Percentiles rank a stretch among this genome's conserved stretches.
phyloP scores from a whole-genome alignment of 2,888 invertebrate genomes.

The Eupsilia transversa region DNA sequence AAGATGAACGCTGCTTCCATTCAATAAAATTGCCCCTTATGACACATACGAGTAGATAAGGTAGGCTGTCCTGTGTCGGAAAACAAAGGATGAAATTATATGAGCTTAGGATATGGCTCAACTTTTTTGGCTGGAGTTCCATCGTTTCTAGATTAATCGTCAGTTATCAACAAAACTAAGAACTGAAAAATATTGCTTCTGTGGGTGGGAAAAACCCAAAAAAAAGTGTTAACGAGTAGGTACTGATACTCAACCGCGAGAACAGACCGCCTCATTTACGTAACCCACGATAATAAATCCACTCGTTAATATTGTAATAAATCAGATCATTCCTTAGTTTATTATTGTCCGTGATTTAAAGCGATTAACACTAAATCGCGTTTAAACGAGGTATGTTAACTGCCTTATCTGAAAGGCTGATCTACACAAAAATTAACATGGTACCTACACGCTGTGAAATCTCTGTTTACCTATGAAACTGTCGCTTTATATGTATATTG shows the following conservation, averaged over 20 bases:
- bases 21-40: neutral
- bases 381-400: too few relatives aligned
- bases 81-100: neutral
- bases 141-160: neutral
- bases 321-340: conserved; percentile 25
- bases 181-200: neutral
- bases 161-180: conserved; percentile 11
- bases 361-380: neutral
- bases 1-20: conserved; percentile 12
- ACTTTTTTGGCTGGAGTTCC: neutral
- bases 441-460: too few relatives aligned
- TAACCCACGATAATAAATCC: neutral
- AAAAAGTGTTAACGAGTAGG: neutral
- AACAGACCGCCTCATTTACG: conserved; percentile 15
- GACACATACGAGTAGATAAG: neutral
- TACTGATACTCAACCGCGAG: neutral
- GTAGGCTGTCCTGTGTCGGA: neutral
- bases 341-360: neutral
- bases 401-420: neutral
- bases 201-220: neutral
- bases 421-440: too few relatives aligned
- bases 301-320: conserved; percentile 10
- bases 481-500: neutral
- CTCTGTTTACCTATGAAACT: neutral
- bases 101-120: neutral